A percentile compares a stretch with the other conserved stretches of the same genome.
phyloP scores from a whole-genome alignment of 2,113 vertebrate species.

The Microtus ochrogaster region DNA sequence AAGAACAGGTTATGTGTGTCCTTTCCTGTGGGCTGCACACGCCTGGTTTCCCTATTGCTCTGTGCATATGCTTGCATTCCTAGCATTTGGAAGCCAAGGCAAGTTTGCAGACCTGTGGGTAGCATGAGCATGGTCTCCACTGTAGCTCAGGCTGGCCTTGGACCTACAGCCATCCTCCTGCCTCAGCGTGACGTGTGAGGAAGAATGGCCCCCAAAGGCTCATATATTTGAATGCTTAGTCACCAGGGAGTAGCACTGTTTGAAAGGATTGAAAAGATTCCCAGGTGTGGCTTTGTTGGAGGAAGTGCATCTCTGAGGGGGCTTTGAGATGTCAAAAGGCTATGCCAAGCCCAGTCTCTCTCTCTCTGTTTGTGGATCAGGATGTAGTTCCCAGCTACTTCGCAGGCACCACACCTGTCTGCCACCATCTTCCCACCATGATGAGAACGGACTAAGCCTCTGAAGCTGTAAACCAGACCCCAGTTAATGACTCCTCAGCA shows the following conservation, averaged over 20 bases:
- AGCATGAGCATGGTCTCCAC: not conserved
- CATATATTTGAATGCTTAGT: not conserved
- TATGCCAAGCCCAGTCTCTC: not conserved
- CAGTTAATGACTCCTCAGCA: not conserved
- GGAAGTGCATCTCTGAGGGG: not conserved
- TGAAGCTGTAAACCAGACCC: not conserved
- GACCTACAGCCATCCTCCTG: not conserved
- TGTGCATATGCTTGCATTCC: not conserved
- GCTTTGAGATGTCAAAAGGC: not conserved
- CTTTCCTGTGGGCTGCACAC: not conserved
- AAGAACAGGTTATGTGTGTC: rapidly evolving
- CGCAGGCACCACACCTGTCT: not conserved
- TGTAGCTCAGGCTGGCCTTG: not conserved
- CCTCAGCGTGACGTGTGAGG: not conserved
- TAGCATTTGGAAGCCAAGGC: not conserved
- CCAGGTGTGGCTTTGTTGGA: not conserved
- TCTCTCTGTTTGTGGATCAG: not conserved
- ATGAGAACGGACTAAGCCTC: not conserved
- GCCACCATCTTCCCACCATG: not conserved
- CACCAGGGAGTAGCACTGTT: not conserved
- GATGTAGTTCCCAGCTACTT: not conserved
- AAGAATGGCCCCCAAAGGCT: not conserved
- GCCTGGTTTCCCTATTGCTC: not conserved
- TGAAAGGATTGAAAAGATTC: not conserved
- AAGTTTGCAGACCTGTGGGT: not conserved